Evolutionary conservation across 1,140 invertebrate genomes (phyloP).

Genomic region (Aplysia californica): DNA sequence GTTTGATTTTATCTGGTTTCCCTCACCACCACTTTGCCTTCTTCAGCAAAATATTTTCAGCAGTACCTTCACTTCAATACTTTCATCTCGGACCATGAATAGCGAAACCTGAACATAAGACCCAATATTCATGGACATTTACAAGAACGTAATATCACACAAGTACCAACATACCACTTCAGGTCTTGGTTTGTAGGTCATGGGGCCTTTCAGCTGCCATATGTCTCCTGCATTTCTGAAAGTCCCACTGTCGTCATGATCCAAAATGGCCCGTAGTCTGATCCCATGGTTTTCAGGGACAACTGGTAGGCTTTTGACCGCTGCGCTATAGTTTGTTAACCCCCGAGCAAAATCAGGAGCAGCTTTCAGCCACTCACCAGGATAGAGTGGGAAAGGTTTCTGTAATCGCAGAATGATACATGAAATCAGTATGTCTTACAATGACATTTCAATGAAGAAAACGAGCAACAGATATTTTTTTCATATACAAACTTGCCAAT

Average conservation of each 20-base stretch:
- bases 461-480: too few relatives aligned
- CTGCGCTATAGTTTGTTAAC: conserved; percentile 34
- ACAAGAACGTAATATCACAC: too few relatives aligned
- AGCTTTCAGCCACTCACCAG: conserved; percentile 65
- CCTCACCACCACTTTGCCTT: too few relatives aligned
- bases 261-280: conserved; percentile 57
- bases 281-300: conserved; percentile 64
- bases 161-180: conserved; percentile 47
- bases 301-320: conserved; percentile 60
- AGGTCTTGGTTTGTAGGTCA: conserved; percentile 50
- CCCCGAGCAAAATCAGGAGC: conserved; percentile 38
- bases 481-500: background rate
- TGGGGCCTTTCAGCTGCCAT: conserved; percentile 64
- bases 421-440: too few relatives aligned
- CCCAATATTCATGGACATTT: too few relatives aligned
- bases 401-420: conserved; percentile 40
- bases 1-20: too few relatives aligned
- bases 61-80: too few relatives aligned
- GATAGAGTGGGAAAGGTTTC: conserved; percentile 71
- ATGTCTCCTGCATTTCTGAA: conserved; percentile 65
- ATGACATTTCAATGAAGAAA: too few relatives aligned
- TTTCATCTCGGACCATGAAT: too few relatives aligned
- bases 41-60: too few relatives aligned
- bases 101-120: too few relatives aligned
- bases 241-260: conserved; percentile 56